Evolutionary conservation across 2,113 vertebrate genomes (phyloP), one percentile per base, ranked within the genome.

Genomic region (Paradoxurus hermaphroditus): DNA sequence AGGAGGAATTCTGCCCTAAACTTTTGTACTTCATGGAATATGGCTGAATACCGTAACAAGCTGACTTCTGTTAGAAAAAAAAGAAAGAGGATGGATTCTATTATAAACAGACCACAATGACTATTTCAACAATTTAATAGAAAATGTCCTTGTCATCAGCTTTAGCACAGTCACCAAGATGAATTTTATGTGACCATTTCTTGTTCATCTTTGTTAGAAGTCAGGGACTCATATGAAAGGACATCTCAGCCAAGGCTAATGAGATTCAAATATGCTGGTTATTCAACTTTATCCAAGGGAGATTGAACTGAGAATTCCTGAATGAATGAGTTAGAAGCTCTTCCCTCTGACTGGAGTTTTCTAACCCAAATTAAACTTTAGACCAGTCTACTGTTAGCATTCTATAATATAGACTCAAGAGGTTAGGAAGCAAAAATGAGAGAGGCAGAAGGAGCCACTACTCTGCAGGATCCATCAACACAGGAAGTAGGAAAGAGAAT

Each of bases 251-350:
- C 49, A 84, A 91, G 15, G 46, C 49, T 78, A 23, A 49, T n/a
- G 39, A 56, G 18, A 91, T 79, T 63, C 75, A 94, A 72, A 92
- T 91, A 94, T 16, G 4, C 77, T 86, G 49, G 9, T 39, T 88
- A 85, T 73, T 89, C 46, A 85, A 63, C 34, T 95, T 97, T 96
- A 44, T 51, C 19, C 59, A 82, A 12, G 51, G 44, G 86, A 93
- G 70, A 93, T 7, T 86, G 70, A 93, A 94, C 70, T n/a, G 7
- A 87, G 27, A 91, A 82, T 88, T 94, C n/a, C 19, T 91, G 23
- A 90, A 36, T 46, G 44, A 91, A 65, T 93, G 39, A 90, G 62
- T 11, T 91, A 41, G 93, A 95, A 95, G 27, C 41, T 39, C 3
- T 72, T 59, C 36, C n/a, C 11, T 81, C 89, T 89, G 34, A 91